A percentile compares a stretch with the other conserved stretches of the same genome.
Conservation (phyloP, 2,113 vertebrate genomes). For the Orientallactaga bullata region DNA sequence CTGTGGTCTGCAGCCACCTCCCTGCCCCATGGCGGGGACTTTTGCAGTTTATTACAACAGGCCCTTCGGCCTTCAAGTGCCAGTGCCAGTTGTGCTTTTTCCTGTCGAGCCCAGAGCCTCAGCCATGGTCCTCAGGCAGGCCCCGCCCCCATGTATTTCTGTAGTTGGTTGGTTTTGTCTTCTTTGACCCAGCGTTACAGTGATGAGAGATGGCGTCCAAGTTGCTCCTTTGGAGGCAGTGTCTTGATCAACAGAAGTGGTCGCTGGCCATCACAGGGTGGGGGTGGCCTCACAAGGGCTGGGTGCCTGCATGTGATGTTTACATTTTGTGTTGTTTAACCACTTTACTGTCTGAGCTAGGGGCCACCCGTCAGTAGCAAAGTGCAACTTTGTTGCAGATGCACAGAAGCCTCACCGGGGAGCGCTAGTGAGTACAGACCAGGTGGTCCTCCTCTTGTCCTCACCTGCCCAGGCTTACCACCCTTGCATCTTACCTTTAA, state of each 20-base stretch:
- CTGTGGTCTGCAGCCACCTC: accelerated
- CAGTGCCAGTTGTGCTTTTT: too few species aligned
- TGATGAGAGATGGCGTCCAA: accelerated
- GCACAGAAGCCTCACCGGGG: constrained; percentile 94
- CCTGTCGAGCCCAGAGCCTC: accelerated
- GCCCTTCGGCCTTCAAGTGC: not conserved
- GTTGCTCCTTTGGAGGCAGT: not conserved
- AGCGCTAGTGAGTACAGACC: constrained; percentile 96
- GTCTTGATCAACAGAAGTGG: not conserved
- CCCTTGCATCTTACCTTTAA: not conserved
- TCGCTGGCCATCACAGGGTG: not conserved
- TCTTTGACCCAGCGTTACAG: accelerated
- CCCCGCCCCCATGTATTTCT: not conserved
- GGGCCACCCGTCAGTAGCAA: constrained; percentile 93
- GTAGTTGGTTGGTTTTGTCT: accelerated
- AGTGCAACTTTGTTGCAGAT: constrained; percentile 98
- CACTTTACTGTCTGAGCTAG: constrained; percentile 90
- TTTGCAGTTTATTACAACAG: not conserved
- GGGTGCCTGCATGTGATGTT: constrained; percentile 79
- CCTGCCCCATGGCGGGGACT: accelerated
- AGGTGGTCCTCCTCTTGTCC: constrained; percentile 86
- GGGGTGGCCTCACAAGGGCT: not conserved
- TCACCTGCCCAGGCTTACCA: constrained; percentile 66
- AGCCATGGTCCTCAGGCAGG: accelerated
- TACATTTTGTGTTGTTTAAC: constrained; percentile 89